Conservation (phyloP, 1,140 invertebrate genomes). For the Ectropis grisescens region DNA sequence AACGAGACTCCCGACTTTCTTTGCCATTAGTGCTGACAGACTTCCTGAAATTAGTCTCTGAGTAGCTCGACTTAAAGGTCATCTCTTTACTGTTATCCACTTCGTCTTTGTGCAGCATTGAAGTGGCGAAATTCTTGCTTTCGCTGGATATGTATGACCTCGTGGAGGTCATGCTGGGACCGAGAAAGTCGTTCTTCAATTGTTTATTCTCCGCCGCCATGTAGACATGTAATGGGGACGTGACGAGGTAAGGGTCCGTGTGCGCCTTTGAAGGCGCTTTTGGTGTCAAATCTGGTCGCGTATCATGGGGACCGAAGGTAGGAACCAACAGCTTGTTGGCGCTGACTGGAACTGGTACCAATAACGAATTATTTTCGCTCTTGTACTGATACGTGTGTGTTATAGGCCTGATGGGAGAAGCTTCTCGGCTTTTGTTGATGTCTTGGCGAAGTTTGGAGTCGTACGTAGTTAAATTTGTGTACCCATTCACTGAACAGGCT, state of each 20-base stretch:
- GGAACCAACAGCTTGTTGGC: constrained; percentile 60
- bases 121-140: constrained; percentile 49
- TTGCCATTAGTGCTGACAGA: constrained; percentile 45
- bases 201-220: constrained; percentile 63
- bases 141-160: constrained; percentile 48
- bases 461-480: constrained; percentile 87
- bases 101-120: constrained; percentile 56
- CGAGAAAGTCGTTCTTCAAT: constrained; percentile 58
- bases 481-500: constrained; percentile 91
- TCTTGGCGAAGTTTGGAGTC: constrained; percentile 82
- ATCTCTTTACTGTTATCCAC: constrained; percentile 50
- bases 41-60: constrained; percentile 63
- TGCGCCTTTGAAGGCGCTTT: constrained; percentile 65
- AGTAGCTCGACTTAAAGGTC: constrained; percentile 62
- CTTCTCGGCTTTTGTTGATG: constrained; percentile 76
- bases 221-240: constrained; percentile 45
- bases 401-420: constrained; percentile 74
- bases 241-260: constrained; percentile 49
- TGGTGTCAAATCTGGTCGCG: constrained; percentile 51
- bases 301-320: constrained; percentile 59
- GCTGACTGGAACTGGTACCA: constrained; percentile 65
- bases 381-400: constrained; percentile 71
- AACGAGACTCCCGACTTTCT: constrained; percentile 33
- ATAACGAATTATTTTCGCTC: constrained; percentile 69
- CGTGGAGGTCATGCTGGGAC: constrained; percentile 51